These are phyloP conservation scores for Mactromeris polynyma DNA, from an alignment of 2,888 invertebrate species.

Conservation along the genomic window DNA sequence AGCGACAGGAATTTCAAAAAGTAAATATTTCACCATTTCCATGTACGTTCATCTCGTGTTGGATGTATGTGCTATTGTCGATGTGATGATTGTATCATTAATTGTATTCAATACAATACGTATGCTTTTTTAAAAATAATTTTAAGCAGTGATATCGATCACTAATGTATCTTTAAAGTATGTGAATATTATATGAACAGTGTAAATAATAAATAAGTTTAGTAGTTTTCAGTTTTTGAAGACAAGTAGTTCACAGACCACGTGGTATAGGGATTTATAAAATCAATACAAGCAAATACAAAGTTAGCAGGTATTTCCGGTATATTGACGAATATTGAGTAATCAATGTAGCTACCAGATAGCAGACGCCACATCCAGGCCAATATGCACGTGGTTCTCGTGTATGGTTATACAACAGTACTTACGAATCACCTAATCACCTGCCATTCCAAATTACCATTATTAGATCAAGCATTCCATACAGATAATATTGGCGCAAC, in stretches of 20 bases:
- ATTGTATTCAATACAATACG: no score
- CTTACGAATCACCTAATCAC: constrained; percentile 30
- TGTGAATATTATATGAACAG: no score
- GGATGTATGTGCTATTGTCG: no score
- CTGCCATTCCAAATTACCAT: constrained; percentile 31
- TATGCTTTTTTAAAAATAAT: no score
- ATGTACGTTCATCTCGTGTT: no score
- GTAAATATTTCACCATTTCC: no score
- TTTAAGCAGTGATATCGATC: no score
- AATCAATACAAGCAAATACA: not conserved
- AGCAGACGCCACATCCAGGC: constrained; percentile 26
- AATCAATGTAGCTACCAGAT: not conserved
- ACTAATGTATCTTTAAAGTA: no score
- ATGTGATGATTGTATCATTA: no score
- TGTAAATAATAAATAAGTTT: not conserved
- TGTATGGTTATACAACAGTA: constrained; percentile 29
- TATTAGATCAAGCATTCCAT: constrained; percentile 34
- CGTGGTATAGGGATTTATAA: not conserved
- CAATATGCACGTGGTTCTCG: constrained; percentile 23
- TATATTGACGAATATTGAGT: constrained; percentile 7
- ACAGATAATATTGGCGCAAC: constrained; percentile 40
- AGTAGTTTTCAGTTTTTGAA: no score
- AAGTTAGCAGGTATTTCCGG: not conserved
- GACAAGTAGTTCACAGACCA: not conserved
- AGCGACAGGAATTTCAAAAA: no score